Evolutionary conservation across 2,113 vertebrate genomes (phyloP), one percentile per base, ranked within the genome.

Genomic region (Beaufortia kweichowensis): DNA sequence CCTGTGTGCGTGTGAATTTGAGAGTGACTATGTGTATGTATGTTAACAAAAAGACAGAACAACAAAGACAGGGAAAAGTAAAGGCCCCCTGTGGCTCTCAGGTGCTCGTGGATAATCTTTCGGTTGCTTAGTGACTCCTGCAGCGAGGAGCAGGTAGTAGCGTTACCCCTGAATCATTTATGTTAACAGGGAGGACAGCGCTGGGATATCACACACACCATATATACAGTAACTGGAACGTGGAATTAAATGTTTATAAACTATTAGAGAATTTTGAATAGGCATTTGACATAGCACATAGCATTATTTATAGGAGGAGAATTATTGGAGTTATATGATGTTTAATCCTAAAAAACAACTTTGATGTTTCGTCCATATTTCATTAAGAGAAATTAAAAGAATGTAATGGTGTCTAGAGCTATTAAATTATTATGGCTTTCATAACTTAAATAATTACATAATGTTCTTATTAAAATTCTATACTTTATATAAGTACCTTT

Each of bases 81-180:
- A 78, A 83, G 84, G 60, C 67, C 81, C 71, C 80, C 73, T 64
- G 78, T 79, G 74, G 81, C 86, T 94, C 92, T 92, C 87, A 88
- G 68, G 89, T 73, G 76, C 85, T 84, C 60, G 68, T 39, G 92
- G 91, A 90, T 98, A 93, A 85, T 90, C 80, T 97, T 96, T 94
- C 94, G 82, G 94, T 91, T 94, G 94, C 92, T 92, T 92, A 91
- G 94, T 86, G 90, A 95, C 94, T 89, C 87, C 86, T 84, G 77
- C 85, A 90, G 46, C 78, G 85, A 80, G 84, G 90, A 80, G 82
- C 85, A 89, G 90, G 91, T 91, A 89, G 89, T 90, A 93, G 92
- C 90, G 83, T 79, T 77, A 35, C 74, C 84, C 89, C 86, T 98
- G 90, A 98, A 97, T 96, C 90, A 95, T 98, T 97, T 85, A 98